These are phyloP conservation scores for Poecilia picta DNA, from an alignment of 2,797 vertebrate species.

Conservation along the genomic window DNA sequence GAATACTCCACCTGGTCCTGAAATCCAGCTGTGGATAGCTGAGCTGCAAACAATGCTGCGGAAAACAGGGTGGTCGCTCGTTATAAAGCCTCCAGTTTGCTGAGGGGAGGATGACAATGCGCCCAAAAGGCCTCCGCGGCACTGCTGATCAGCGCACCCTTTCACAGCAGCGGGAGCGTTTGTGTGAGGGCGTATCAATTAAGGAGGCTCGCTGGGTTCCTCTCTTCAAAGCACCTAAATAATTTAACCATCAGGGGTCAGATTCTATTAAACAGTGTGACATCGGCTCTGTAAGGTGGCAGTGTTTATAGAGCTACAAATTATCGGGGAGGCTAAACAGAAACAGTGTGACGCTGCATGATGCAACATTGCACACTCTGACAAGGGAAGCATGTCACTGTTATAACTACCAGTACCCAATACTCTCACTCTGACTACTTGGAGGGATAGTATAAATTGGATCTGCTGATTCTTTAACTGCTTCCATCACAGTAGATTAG, in stretches of 20 bases:
- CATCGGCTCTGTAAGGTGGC: conserved; percentile 54
- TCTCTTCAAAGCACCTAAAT: conserved; percentile 75
- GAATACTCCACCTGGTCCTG: conserved; percentile 52
- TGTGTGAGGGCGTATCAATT: conserved; percentile 73
- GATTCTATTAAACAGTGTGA: conserved; percentile 73
- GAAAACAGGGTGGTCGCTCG: conserved; percentile 69
- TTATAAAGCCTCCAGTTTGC: conserved; percentile 73
- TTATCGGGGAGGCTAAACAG: conserved; percentile 44
- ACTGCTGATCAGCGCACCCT: conserved; percentile 48
- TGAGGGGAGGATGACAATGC: conserved; percentile 68
- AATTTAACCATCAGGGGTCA: conserved; percentile 79
- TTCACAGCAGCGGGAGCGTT: conserved; percentile 53
- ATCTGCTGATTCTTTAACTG: conserved; percentile 67
- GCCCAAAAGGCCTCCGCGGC: conserved; percentile 50
- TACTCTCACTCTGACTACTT: conserved; percentile 29
- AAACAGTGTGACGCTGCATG: conserved; percentile 47
- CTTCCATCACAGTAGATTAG: conserved; percentile 70
- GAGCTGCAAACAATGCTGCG: conserved; percentile 55
- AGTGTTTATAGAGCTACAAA: conserved; percentile 62
- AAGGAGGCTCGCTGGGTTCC: conserved; percentile 69
- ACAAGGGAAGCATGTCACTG: conserved; percentile 35
- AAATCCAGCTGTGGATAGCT: conserved; percentile 63
- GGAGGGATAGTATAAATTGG: conserved; percentile 59
- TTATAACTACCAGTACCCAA: conserved; percentile 40
- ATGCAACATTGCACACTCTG: conserved; percentile 31